These are phyloP conservation scores for Scaptomyza caliginosa DNA, from an alignment of 2,888 invertebrate genomes.

Conservation along the genomic window DNA sequence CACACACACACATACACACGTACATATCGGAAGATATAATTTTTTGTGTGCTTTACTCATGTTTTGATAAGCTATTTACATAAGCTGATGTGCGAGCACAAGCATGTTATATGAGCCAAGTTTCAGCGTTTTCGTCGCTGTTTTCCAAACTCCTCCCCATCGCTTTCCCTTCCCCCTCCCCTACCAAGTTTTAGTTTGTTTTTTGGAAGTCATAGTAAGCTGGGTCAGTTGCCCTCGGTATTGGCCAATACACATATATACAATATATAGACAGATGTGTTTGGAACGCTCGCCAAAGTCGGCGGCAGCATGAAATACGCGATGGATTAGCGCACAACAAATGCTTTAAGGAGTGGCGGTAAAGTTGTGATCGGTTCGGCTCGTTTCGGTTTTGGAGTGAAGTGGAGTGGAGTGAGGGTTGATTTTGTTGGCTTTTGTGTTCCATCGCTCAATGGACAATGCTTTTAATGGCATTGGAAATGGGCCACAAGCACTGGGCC, in stretches of 20 bases:
- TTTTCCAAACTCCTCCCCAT: neutral
- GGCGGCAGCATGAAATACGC: constrained; percentile 65
- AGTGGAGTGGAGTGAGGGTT: neutral
- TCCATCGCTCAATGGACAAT: constrained; percentile 58
- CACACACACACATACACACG: constrained; percentile 8
- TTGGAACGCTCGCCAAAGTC: constrained; percentile 54
- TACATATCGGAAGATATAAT: constrained; percentile 10
- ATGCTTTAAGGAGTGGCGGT: constrained; percentile 8
- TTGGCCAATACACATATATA: constrained; percentile 12
- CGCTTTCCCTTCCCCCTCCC: too few species aligned
- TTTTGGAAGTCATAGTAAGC: constrained; percentile 52
- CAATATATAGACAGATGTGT: neutral
- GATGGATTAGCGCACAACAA: constrained; percentile 73
- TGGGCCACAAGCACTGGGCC: constrained; percentile 50
- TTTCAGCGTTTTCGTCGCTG: constrained; percentile 24
- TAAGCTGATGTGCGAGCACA: constrained; percentile 61
- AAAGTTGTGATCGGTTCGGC: constrained; percentile 6
- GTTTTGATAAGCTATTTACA: constrained; percentile 71
- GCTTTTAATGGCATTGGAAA: constrained; percentile 76
- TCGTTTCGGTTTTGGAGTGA: neutral
- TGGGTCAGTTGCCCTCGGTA: constrained; percentile 34
- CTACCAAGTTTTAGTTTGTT: constrained; percentile 10
- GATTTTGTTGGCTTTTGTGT: constrained; percentile 42
- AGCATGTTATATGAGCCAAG: constrained; percentile 60
- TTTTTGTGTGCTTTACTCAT: constrained; percentile 35